Evolutionary conservation across 1,140 invertebrate species (phyloP).

Genomic region (Rhagoletis pomonella): DNA sequence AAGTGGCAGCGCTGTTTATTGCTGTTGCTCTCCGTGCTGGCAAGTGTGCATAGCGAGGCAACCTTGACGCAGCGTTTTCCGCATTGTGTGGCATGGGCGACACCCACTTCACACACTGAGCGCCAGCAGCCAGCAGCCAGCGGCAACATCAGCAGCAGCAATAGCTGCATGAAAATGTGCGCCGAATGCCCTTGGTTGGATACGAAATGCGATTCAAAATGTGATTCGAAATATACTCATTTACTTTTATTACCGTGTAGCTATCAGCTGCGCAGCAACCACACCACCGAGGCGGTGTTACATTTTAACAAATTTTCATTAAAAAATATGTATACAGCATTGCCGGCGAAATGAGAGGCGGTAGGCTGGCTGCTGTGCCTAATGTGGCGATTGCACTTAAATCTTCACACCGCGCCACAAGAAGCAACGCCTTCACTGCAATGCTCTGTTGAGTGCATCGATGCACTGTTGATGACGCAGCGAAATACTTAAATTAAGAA

Average conservation of each 20-base stretch:
- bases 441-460: background rate
- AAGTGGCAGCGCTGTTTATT: background rate
- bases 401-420: conserved; percentile 43
- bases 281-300: background rate
- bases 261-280: background rate
- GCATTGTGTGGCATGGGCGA: conserved; percentile 33
- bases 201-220: background rate
- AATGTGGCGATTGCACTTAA: conserved; percentile 36
- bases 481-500: conserved; percentile 21
- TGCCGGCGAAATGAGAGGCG: background rate
- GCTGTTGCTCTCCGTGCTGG: background rate
- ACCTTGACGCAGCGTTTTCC: conserved; percentile 47
- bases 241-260: background rate
- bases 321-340: background rate
- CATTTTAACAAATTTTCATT: conserved; percentile 43
- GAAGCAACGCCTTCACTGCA: conserved; percentile 14
- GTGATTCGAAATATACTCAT: background rate
- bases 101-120: conserved; percentile 30
- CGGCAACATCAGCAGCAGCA: no score
- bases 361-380: conserved; percentile 41
- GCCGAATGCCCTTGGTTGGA: background rate
- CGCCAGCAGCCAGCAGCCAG: background rate
- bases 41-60: background rate
- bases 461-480: conserved; percentile 19
- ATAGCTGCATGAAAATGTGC: no score